Evolutionary conservation across 2,888 invertebrate genomes (phyloP).

Genomic region (Chymomyza amoena): DNA sequence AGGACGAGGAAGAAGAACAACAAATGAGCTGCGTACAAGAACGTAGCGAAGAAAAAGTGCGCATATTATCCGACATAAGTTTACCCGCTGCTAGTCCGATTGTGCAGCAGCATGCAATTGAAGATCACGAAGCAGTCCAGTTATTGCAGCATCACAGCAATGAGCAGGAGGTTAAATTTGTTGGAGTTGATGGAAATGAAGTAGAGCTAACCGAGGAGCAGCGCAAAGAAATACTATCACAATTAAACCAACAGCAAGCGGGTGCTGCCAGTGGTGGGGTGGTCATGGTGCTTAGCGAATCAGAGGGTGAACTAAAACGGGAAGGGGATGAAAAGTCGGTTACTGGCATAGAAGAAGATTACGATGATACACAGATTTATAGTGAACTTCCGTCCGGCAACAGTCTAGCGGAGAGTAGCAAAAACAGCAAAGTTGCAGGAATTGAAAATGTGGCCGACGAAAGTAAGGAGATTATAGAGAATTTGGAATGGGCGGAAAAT

Average conservation of each 20-base stretch:
- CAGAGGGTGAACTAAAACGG: conserved; percentile 52
- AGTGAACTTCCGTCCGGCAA: conserved; percentile 58
- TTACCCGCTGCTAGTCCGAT: conserved; percentile 70
- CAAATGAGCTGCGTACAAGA: conserved; percentile 40
- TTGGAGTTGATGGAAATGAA: conserved; percentile 79
- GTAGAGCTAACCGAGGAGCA: conserved; percentile 78
- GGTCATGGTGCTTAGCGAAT: conserved; percentile 78
- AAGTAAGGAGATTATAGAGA: conserved; percentile 74
- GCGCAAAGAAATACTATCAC: conserved; percentile 78
- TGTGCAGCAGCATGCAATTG: conserved; percentile 79
- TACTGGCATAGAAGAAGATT: conserved; percentile 62
- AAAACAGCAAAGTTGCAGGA: conserved; percentile 38
- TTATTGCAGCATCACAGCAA: background rate
- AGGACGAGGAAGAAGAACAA: conserved; percentile 64
- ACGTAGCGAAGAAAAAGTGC: conserved; percentile 78
- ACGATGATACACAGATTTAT: conserved; percentile 73
- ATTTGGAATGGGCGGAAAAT: conserved; percentile 77
- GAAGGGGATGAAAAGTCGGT: conserved; percentile 53
- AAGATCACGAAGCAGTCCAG: background rate
- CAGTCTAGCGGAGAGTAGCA: conserved; percentile 42
- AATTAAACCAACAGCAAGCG: conserved; percentile 76
- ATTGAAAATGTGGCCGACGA: conserved; percentile 53
- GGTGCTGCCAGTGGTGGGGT: conserved; percentile 75
- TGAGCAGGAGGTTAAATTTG: conserved; percentile 78
- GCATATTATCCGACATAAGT: conserved; percentile 79